Base-by-base conservation (phyloP, 2,888 invertebrate species). In the Calliscelio sp. region DNA sequence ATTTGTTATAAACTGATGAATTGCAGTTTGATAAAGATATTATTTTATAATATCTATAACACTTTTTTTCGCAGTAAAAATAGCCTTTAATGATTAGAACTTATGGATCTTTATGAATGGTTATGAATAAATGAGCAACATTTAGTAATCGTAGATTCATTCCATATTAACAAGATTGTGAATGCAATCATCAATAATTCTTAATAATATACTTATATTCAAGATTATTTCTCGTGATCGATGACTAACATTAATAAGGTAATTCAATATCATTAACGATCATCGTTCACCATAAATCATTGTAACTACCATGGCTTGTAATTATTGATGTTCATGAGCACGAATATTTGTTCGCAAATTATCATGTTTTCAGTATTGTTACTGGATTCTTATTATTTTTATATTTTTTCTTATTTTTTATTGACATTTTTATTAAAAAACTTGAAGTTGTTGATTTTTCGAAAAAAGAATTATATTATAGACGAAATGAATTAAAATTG, bases 261-360 rank as follows among this genome's bases (percentile, higher is more conserved):
- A 68, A 68, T 68, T 68, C 32, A 38, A 41, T 68, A 38, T 32
- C 46, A 18, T 68, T 68, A 68, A 35, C 5, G 53, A 53, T 68
- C 25, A 68, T 53, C n/a, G 53, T 53, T 16, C 2, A 18, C 32
- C 53, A 18, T 68, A 51, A 68, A 68, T 68, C 20, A 53, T 41
- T 11, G 11, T 25, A 44, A 57, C 14, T 3, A 71, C 20, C 44
- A 22, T 57, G 7, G 44, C 59, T 20, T 14, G 51, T 53, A 68
- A 53, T 53, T 53, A 53, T n/a, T 14, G 20, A 59, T 38, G 59
- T 59, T 35, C 38, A 20, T 20, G 38, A 38, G 38, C 38, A 59
- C 38, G 38, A 38, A 14, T 10, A 59, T 7, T 38, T 38, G 35
- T 20, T 38, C 6, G 22, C 38, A 20, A 38, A 38, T 59, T 38